These are phyloP conservation scores for Enteromius mattozi DNA, from an alignment of 2,797 vertebrate genomes.

Conservation along the genomic window DNA sequence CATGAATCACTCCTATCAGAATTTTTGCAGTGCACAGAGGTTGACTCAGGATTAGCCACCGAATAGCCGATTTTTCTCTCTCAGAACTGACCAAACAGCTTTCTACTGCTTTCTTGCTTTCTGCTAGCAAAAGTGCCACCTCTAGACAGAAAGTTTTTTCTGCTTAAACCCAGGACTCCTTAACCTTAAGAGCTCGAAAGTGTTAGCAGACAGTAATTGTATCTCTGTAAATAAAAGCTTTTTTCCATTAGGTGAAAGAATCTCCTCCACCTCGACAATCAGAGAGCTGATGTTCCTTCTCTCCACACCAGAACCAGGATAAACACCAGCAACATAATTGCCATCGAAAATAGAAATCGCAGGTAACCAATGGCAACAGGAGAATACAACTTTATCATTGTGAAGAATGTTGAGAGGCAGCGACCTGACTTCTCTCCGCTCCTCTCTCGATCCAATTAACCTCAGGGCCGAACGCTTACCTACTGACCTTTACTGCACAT, in stretches of 20 bases:
- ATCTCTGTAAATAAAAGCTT: constrained; percentile 28
- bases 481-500: constrained; percentile 50
- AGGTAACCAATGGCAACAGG: constrained; percentile 81
- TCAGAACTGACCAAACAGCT: neutral
- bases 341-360: constrained; percentile 71
- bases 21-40: neutral
- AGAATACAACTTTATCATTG: constrained; percentile 67
- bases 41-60: constrained; percentile 12
- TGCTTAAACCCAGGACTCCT: constrained; percentile 24
- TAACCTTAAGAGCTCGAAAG: constrained; percentile 19
- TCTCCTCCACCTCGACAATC: constrained; percentile 30
- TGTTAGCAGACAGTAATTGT: constrained; percentile 26
- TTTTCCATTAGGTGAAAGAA: constrained; percentile 40
- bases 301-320: constrained; percentile 59
- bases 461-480: constrained; percentile 49
- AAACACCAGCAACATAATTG: constrained; percentile 73
- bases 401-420: constrained; percentile 61
- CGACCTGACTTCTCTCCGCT: constrained; percentile 49
- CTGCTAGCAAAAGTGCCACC: constrained; percentile 76
- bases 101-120: constrained; percentile 73
- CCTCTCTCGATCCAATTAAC: constrained; percentile 63
- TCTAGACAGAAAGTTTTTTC: constrained; percentile 9
- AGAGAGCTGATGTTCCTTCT: constrained; percentile 53
- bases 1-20: neutral
- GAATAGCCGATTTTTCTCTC: neutral